Conservation (phyloP, 2,113 vertebrate species). For the Grallaria varia region DNA sequence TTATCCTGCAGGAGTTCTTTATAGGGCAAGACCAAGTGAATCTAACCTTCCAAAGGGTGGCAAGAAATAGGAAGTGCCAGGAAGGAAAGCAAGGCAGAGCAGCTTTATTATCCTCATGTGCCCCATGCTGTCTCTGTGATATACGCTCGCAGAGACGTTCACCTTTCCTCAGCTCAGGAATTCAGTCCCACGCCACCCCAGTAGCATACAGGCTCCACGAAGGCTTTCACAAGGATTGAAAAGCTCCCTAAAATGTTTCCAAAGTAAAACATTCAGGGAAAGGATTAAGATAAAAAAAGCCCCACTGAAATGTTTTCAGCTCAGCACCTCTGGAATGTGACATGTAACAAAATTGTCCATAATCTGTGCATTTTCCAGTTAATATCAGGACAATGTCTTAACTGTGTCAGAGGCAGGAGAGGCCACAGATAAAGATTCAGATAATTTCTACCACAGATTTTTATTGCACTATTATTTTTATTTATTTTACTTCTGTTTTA, state of each 20-base stretch:
- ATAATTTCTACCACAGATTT: constrained; percentile 23
- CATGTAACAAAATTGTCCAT: background rate
- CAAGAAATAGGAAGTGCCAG: constrained; percentile 23
- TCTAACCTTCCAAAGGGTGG: background rate
- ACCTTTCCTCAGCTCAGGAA: background rate
- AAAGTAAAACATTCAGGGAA: constrained; percentile 9
- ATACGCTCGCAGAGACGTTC: background rate
- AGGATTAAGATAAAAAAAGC: background rate
- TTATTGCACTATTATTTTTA: constrained; percentile 9
- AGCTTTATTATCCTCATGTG: constrained; percentile 39
- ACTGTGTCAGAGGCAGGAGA: background rate
- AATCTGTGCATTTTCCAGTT: background rate
- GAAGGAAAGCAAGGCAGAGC: background rate
- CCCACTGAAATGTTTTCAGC: background rate
- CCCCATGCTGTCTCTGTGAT: background rate
- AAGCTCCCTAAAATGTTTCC: constrained; percentile 9
- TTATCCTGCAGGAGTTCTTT: background rate
- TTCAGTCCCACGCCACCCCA: background rate
- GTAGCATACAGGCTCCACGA: background rate
- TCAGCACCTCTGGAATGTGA: background rate
- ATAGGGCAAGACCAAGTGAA: background rate
- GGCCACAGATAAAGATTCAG: constrained; percentile 17
- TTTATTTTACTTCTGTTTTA: constrained; percentile 20
- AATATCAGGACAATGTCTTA: background rate
- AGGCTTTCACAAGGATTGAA: background rate